These are phyloP conservation scores for Trematomus bernacchii DNA, from an alignment of 2,797 vertebrate genomes.

Conservation along the genomic window DNA sequence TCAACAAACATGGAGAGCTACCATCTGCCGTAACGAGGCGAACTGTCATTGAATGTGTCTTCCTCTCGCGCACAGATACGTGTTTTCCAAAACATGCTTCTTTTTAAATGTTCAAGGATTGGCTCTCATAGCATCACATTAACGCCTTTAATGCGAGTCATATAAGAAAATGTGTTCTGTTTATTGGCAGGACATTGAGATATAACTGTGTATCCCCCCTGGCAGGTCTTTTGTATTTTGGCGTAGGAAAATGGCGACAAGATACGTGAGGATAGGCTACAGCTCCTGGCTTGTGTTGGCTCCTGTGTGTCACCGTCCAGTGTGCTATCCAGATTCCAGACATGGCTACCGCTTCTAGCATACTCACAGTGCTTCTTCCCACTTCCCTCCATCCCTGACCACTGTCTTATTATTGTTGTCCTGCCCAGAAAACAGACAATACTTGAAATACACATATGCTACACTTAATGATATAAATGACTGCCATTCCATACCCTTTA, in stretches of 20 bases:
- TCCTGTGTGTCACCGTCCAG: not conserved
- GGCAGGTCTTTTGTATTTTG: slow-evolving; percentile 68
- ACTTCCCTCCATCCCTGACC: not conserved
- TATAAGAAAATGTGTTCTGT: slow-evolving; percentile 6
- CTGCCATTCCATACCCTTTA: not conserved
- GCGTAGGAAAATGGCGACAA: slow-evolving; percentile 87
- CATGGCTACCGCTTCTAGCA: too few relatives aligned
- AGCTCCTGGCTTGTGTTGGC: slow-evolving; percentile 75
- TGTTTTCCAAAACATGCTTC: rapidly evolving
- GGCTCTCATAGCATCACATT: rapidly evolving
- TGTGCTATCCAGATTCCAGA: too few relatives aligned
- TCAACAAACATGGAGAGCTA: slow-evolving; percentile 66
- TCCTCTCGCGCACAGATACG: not conserved
- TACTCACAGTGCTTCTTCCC: not conserved
- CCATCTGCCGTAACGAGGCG: slow-evolving; percentile 65
- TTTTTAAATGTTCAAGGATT: rapidly evolving
- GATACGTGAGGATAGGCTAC: slow-evolving; percentile 77
- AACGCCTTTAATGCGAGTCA: not conserved
- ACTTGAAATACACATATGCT: too few relatives aligned
- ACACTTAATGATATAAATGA: not conserved
- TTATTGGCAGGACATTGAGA: slow-evolving; percentile 18
- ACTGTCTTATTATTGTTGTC: not conserved
- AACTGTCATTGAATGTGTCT: slow-evolving; percentile 36
- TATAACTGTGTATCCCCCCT: slow-evolving; percentile 62
- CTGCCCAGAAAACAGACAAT: not conserved